Evolutionary conservation across 2,797 vertebrate genomes (phyloP), one percentile per base, ranked within the genome.

Genomic region (Glossophaga mutica): DNA sequence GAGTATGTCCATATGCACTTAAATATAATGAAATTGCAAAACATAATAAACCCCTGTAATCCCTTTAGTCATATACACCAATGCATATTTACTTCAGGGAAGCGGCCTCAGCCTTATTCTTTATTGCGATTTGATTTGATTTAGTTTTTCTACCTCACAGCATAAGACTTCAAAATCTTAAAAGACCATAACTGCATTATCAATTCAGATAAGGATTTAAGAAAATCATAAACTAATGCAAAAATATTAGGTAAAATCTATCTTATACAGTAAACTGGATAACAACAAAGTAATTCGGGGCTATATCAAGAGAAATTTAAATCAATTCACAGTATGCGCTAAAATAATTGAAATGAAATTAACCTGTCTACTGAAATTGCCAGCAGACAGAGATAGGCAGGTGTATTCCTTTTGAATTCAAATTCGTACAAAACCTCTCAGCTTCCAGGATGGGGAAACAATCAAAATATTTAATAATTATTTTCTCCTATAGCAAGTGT

Each of bases 331-430:
- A 84, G 7, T 29, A 68, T 50, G 46, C 77, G 85, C 42, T 81
- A 94, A 95, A 77, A 94, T 18, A 18, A 97, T 95, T 97, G n/a
- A 96, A 98, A 96, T 95, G 24, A 83, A 97, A 82, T 95, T 98
- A 96, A 95, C n/a, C 32, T 94, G 34, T 81, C 21, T 82, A 44
- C 19, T 96, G 68, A 92, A 95, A 22, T 84, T 96, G 94, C 96
- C 15, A 29, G 7, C 50, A 73, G 5, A 50, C 55, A 70, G 57
- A 91, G n/a, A 1, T 1, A 89, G 6, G 5, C 12, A 78, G 7
- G 6, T 79, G 10, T 82, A 57, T 87, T 77, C 11, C 90, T 2
- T 32, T 0, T 91, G 59, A 68, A 82, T 88, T 86, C 87, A 96
- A 86, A 90, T 97, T 95, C 95, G 87, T 22, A 42, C 42, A 96